Evolutionary conservation across 2,113 vertebrate species (phyloP).

Genomic region (Chaetura pelagica): DNA sequence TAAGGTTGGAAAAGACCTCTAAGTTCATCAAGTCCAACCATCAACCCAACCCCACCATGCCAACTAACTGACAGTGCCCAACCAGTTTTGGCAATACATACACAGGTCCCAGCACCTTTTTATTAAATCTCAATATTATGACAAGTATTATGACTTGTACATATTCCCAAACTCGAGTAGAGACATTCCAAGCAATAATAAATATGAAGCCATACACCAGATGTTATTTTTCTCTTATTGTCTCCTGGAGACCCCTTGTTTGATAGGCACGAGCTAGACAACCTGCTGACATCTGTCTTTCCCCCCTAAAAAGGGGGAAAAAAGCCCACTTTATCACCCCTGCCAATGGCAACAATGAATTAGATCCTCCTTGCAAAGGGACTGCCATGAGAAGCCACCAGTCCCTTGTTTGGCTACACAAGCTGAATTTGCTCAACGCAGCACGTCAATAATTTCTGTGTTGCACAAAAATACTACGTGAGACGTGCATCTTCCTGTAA

Average conservation of each 20-base stretch:
- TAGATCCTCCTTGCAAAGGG: neutral
- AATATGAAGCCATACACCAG: rapidly evolving
- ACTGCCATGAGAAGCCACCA: neutral
- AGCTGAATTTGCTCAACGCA: neutral
- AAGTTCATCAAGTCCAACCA: too few relatives aligned
- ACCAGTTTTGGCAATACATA: neutral
- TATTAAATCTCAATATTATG: rapidly evolving
- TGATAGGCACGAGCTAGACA: neutral
- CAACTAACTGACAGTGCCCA: neutral
- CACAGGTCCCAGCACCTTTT: neutral
- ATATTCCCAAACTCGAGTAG: neutral
- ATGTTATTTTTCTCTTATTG: neutral
- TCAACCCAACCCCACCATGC: too few relatives aligned
- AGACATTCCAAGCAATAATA: neutral
- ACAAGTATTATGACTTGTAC: rapidly evolving
- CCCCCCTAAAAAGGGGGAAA: neutral
- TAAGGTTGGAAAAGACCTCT: too few relatives aligned
- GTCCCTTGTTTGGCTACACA: neutral
- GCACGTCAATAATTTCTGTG: neutral
- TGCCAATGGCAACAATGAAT: neutral
- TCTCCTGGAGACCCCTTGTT: neutral
- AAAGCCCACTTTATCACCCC: neutral
- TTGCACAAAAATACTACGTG: neutral
- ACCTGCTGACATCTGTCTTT: neutral
- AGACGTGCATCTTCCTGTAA: neutral